phyloP scores from a whole-genome alignment of 2,797 vertebrate species.

The Discoglossus pictus region DNA sequence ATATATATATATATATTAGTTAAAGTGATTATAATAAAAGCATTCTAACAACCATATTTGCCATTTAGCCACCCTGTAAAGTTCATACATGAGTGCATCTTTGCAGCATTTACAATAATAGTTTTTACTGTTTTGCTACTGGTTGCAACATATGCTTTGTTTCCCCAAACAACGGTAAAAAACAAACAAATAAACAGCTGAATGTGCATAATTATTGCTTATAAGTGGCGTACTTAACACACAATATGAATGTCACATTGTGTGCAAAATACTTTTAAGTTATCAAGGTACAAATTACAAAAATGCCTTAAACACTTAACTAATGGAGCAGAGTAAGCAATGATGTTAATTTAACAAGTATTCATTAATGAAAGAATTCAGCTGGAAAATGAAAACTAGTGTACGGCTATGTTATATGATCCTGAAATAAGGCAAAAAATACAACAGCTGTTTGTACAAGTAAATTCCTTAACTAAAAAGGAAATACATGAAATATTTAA shows the following conservation, averaged over 20 bases:
- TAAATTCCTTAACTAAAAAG: conserved; percentile 43
- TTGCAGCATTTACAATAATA: no score
- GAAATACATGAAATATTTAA: conserved; percentile 38
- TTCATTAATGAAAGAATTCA: conserved; percentile 53
- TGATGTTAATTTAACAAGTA: conserved; percentile 54
- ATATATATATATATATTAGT: no score
- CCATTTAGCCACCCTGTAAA: no score
- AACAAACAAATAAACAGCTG: no score
- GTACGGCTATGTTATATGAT: conserved; percentile 47
- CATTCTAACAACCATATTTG: no score
- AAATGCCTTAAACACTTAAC: conserved; percentile 52
- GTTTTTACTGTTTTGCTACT: no score
- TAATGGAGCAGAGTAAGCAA: conserved; percentile 50
- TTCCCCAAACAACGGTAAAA: no score
- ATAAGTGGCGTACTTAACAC: conserved; percentile 34
- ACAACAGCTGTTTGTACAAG: conserved; percentile 42
- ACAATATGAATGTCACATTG: conserved; percentile 45
- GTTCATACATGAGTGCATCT: no score
- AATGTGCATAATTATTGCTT: no score
- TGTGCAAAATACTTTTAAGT: conserved; percentile 36
- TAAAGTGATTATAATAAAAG: no score
- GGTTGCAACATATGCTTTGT: no score
- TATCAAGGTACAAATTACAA: conserved; percentile 52
- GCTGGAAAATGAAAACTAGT: conserved; percentile 51
- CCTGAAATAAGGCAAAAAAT: conserved; percentile 41